phyloP scores from a whole-genome alignment of 2,797 vertebrate genomes.

The Tokudaia muenninki region DNA sequence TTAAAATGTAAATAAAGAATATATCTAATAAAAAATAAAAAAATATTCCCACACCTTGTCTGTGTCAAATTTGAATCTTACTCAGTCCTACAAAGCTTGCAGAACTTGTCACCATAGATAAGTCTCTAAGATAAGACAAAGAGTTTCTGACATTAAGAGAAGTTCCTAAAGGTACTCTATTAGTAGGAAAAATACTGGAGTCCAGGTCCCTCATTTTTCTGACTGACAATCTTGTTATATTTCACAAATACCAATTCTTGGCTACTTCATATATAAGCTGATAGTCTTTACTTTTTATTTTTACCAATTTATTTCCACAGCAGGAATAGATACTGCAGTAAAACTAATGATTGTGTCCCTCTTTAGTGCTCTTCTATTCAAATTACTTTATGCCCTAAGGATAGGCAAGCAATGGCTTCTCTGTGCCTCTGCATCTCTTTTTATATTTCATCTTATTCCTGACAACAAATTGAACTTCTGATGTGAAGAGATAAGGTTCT shows the following conservation, averaged over 20 bases:
- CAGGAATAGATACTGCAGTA: slow-evolving; percentile 35
- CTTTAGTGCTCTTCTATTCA: slow-evolving; percentile 67
- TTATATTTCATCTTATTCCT: slow-evolving; percentile 71
- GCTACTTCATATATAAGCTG: background rate
- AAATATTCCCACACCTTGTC: background rate
- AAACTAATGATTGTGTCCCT: slow-evolving; percentile 71
- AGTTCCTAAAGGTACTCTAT: background rate
- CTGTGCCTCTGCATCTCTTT: slow-evolving; percentile 66
- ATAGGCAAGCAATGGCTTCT: slow-evolving; percentile 67
- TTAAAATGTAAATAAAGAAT: too few species aligned
- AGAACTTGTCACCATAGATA: background rate
- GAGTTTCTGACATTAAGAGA: slow-evolving; percentile 17
- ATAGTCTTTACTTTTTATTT: slow-evolving; percentile 23
- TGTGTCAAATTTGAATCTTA: background rate
- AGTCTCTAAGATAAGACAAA: slow-evolving; percentile 31
- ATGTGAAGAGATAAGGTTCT: slow-evolving; percentile 70
- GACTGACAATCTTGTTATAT: background rate
- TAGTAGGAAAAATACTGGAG: background rate
- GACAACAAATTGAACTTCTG: slow-evolving; percentile 74
- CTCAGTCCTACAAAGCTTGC: background rate
- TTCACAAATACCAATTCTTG: background rate
- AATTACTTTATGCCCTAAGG: slow-evolving; percentile 72
- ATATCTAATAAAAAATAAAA: too few species aligned
- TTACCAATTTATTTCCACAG: slow-evolving; percentile 66
- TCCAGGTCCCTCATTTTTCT: background rate